These are phyloP conservation scores for Microplitis demolitor DNA, from an alignment of 1,140 invertebrate species.

Conservation along the genomic window DNA sequence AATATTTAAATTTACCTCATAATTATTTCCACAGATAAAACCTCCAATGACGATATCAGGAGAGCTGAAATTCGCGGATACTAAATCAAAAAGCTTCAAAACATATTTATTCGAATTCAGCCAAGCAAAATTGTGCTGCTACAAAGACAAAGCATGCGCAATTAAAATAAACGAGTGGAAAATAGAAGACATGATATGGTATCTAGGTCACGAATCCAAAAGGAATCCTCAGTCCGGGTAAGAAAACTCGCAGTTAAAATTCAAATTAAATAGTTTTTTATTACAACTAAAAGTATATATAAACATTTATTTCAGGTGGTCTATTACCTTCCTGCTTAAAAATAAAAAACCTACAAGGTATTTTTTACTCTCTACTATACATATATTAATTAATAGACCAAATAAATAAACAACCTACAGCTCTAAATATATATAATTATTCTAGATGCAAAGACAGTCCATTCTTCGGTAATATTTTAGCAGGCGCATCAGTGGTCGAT, in stretches of 20 bases:
- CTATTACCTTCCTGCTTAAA: conserved; percentile 76
- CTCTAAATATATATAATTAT: neutral
- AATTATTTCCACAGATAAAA: conserved; percentile 49
- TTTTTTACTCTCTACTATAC: neutral
- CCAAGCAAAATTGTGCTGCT: conserved; percentile 77
- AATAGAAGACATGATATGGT: conserved; percentile 80
- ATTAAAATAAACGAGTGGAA: conserved; percentile 73
- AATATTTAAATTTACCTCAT: neutral
- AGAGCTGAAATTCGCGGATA: conserved; percentile 80
- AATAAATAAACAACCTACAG: neutral
- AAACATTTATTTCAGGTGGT: conserved; percentile 64
- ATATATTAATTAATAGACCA: conserved; percentile 2
- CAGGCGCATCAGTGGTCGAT: conserved; percentile 73
- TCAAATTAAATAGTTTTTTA: conserved; percentile 8
- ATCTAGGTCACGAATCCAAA: conserved; percentile 80
- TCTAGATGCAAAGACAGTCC: conserved; percentile 74
- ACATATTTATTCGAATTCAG: conserved; percentile 78
- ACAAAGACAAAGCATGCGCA: conserved; percentile 77
- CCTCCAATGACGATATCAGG: conserved; percentile 67
- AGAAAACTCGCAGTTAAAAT: conserved; percentile 23
- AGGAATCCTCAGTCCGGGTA: conserved; percentile 76
- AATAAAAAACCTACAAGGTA: conserved; percentile 71
- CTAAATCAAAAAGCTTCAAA: conserved; percentile 76
- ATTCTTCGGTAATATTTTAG: conserved; percentile 78
- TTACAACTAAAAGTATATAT: too few relatives aligned